Evolutionary conservation across 2,113 vertebrate species (phyloP).

Genomic region (Argyrosomus japonicus): DNA sequence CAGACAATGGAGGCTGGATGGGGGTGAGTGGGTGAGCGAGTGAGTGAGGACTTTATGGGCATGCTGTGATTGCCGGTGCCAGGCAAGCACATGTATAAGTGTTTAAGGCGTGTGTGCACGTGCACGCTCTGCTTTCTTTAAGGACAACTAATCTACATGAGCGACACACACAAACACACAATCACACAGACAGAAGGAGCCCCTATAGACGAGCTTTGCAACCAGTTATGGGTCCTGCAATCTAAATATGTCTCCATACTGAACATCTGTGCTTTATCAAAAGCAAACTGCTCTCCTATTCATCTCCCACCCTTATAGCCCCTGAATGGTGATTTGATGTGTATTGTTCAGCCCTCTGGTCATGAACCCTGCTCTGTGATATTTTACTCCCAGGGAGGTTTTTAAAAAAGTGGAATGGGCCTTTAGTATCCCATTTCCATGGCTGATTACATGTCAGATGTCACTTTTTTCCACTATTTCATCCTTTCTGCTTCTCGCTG

Average conservation of each 20-base stretch:
- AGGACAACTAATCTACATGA: slow-evolving; percentile 23
- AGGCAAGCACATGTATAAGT: slow-evolving; percentile 18
- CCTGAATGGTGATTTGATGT: slow-evolving; percentile 70
- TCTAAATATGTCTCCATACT: slow-evolving; percentile 51
- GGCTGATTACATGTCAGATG: slow-evolving; percentile 64
- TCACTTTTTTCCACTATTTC: slow-evolving; percentile 30
- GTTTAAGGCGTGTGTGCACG: slow-evolving; percentile 3
- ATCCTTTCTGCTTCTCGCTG: slow-evolving; percentile 11
- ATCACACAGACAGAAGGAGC: slow-evolving; percentile 19
- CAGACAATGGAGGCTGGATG: slow-evolving; percentile 64
- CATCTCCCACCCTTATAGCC: slow-evolving; percentile 42
- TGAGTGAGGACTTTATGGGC: slow-evolving; percentile 26
- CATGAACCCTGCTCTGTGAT: slow-evolving; percentile 66
- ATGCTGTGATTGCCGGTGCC: slow-evolving; percentile 17
- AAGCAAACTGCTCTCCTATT: slow-evolving; percentile 57
- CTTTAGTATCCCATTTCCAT: slow-evolving; percentile 62
- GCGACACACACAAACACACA: slow-evolving; percentile 4
- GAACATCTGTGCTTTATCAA: slow-evolving; percentile 71
- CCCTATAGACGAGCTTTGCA: slow-evolving; percentile 14
- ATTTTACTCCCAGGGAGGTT: slow-evolving; percentile 61
- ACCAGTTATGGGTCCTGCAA: slow-evolving; percentile 19
- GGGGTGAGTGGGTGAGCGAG: slow-evolving; percentile 43
- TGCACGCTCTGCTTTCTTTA: neutral
- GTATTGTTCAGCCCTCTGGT: slow-evolving; percentile 61
- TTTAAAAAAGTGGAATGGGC: slow-evolving; percentile 43